Evolutionary conservation across 2,888 invertebrate species (phyloP), one percentile per base, ranked within the genome.

Genomic region (Megalurothrips usitatus): DNA sequence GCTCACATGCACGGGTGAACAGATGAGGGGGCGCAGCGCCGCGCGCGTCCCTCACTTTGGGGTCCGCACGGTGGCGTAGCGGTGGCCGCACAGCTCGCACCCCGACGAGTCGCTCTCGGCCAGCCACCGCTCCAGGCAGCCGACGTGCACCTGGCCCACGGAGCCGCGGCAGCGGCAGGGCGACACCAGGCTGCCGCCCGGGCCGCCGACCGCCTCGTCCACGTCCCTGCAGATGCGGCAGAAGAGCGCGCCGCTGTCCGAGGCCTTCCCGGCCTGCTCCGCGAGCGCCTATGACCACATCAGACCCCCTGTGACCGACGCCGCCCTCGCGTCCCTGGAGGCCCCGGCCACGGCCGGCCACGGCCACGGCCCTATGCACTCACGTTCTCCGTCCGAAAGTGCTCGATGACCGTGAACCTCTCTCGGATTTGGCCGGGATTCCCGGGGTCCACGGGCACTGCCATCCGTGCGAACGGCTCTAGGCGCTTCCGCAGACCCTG

Each of bases 61-160:
- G 0, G 91, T 90, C 49, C 93, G 89, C 84, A 89, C 89, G 0
- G 93, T 91, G n/a, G 88, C 86, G 85, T 93, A 94, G 80, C 89
- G 87, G 79, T 91, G 90, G 28, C 92, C 91, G 86, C 94, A 94
- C 28, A 94, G 88, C 86, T 94, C 94, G 85, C 94, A 94, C 52
- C 89, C 88, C 12, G 91, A 91, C 82, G 91, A 90, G 49, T 93
- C 92, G 1, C 92, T 92, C 85, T 93, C 92, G 1, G 93, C 92
- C 68, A 94, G 87, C 94, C 94, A 94, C 80, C 90, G 90, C 87
- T 94, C 94, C 84, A 94, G 87, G 85, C 94, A 94, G 82, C 90
- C 90, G 2, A 92, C 89, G 86, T 94, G 94, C 17, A 94, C 91
- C 81, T 92, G 89, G 0, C 93, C 94, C 83, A 94, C 92, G 1